Base-by-base conservation (phyloP, 2,113 vertebrate genomes). In the Phaetusa simplex region DNA sequence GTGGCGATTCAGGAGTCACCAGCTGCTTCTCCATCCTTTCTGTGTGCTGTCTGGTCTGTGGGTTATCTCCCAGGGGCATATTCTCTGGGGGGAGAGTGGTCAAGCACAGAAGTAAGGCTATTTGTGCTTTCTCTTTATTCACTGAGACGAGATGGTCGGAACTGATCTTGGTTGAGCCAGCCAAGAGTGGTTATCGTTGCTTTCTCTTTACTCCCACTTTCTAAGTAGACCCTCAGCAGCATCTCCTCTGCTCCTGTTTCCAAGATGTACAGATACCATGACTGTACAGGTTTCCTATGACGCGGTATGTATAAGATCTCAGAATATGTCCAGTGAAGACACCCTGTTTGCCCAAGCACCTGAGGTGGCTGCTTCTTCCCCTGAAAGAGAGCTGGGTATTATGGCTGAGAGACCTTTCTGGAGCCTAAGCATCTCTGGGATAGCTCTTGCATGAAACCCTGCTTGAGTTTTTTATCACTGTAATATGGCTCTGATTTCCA, bases 31-130 rank as follows among this genome's bases (percentile, higher is more conserved):
- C 42, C 24, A 11, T 73, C 9, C 12, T 82, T 89, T 55, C 42
- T 72, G 12, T 22, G 5, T 69, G 13, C 23, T 83, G 9, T 50
- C 30, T 67, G 47, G 22, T 74, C n/a, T 90, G 29, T 29, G 16
- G 17, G 12, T 72, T 65, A 64, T 0, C 6, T 70, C 22, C 36
- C 5, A 2, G 30, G 40, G 36, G 2, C 3, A 4, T 21, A 2
- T 36, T 50, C 12, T 66, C 12, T 71, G 24, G 23, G 84, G n/a
- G 26, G 34, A 86, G 29, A 71, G 42, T 1, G 4, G 18, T 13
- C 0, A 3, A 78, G 30, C 27, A 49, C 23, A 87, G 36, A 66
- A 72, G 5, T 26, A 38, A 93, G 24, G 10, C 9, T 62, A 40
- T 87, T 65, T 16, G 4, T 3, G 1, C 2, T 85, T 87, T 82